Evolutionary conservation across 2,888 invertebrate species (phyloP).

Genomic region (Prenolepis imparis): DNA sequence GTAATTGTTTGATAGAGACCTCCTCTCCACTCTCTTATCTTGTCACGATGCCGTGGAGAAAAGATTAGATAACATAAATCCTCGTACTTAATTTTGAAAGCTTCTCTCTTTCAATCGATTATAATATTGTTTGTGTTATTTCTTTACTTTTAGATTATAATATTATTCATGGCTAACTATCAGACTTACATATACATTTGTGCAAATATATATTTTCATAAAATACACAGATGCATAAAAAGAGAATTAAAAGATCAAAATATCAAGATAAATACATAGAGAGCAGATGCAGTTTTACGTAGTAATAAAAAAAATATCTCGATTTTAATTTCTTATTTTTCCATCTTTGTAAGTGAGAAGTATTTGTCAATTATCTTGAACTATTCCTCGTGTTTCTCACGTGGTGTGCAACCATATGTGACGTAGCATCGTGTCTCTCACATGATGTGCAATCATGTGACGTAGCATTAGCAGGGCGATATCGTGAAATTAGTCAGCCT

Average conservation of each 20-base stretch:
- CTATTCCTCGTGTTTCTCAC: neutral
- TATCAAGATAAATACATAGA: neutral
- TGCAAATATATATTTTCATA: neutral
- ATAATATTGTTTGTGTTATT: neutral
- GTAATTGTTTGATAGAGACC: constrained; percentile 18
- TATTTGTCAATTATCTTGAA: constrained; percentile 31
- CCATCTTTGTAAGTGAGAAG: neutral
- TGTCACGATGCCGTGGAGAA: neutral
- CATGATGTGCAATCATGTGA: constrained; percentile 6
- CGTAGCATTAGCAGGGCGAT: constrained; percentile 44
- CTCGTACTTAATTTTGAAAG: constrained; percentile 27
- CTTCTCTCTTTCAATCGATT: neutral
- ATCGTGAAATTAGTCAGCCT: constrained; percentile 54
- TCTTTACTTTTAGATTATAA: constrained; percentile 1
- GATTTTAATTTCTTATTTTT: neutral
- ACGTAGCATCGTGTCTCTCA: constrained; percentile 17
- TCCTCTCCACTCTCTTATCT: too few species aligned
- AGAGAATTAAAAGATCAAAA: neutral
- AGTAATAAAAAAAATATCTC: neutral
- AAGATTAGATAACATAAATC: constrained; percentile 40
- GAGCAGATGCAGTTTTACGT: neutral
- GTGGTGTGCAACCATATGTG: too few species aligned
- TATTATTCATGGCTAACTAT: neutral
- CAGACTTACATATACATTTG: neutral
- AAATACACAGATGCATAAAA: neutral